Conservation (phyloP, 2,113 vertebrate species). For the Antigone vipio region DNA sequence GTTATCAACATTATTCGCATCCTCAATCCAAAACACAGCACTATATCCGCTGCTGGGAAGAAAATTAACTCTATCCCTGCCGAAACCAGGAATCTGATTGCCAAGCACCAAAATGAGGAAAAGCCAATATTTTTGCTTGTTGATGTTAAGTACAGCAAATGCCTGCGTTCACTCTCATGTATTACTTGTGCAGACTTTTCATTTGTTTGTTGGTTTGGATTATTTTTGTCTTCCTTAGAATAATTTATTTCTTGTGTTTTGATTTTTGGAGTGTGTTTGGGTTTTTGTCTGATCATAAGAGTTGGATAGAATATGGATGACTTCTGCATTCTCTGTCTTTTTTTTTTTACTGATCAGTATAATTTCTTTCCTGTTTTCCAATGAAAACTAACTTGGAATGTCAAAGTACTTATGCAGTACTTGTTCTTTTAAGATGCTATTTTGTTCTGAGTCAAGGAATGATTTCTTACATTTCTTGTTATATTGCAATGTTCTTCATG, state of each 20-base stretch:
- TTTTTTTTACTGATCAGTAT: neutral
- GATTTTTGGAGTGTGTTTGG: fast-evolving
- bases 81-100: no score
- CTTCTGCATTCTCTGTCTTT: neutral
- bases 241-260: neutral
- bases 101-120: neutral
- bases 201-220: neutral
- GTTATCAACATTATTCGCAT: no score
- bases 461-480: fast-evolving
- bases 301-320: neutral
- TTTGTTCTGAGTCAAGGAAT: neutral
- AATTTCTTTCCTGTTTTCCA: neutral
- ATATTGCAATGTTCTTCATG: no score
- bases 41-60: no score
- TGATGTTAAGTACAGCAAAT: neutral
- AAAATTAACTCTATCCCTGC: no score
- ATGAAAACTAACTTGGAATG: neutral
- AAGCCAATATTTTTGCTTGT: fast-evolving
- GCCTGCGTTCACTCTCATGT: fast-evolving
- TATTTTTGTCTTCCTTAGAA: neutral
- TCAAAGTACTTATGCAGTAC: fast-evolving
- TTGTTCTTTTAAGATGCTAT: neutral
- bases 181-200: fast-evolving
- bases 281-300: fast-evolving
- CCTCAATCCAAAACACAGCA: no score